A percentile compares a stretch with the other conserved stretches of the same genome.
Conservation (phyloP, 2,888 invertebrate species). For the Gymnoscelis rufifasciata region DNA sequence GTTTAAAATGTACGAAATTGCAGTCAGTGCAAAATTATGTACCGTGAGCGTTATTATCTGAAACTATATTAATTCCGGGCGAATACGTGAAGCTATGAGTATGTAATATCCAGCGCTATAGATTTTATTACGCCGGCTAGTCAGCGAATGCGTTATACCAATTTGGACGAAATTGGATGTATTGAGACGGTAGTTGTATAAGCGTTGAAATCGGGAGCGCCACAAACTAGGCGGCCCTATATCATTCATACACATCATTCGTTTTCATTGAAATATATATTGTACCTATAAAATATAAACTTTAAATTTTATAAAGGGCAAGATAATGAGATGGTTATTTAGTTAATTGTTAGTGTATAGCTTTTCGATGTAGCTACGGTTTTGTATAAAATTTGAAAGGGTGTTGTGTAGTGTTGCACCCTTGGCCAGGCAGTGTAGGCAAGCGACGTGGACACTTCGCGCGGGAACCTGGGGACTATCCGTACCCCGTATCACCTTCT, state of each 20-base stretch:
- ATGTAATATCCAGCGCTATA: slow-evolving; percentile 29
- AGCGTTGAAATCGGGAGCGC: slow-evolving; percentile 29
- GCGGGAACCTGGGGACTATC: too few species aligned
- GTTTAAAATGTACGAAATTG: slow-evolving; percentile 13
- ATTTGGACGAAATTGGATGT: slow-evolving; percentile 26
- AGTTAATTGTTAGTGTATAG: slow-evolving; percentile 65
- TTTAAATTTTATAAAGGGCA: slow-evolving; percentile 44
- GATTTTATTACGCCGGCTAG: slow-evolving; percentile 39
- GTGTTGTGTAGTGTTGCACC: slow-evolving; percentile 29
- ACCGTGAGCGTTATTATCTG: slow-evolving; percentile 14
- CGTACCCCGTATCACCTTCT: too few species aligned
- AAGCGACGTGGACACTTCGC: slow-evolving; percentile 4
- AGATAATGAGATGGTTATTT: slow-evolving; percentile 52
- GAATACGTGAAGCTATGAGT: slow-evolving; percentile 16
- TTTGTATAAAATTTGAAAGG: slow-evolving; percentile 45
- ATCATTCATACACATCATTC: slow-evolving; percentile 71
- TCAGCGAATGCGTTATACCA: slow-evolving; percentile 34
- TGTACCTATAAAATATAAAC: slow-evolving; percentile 34
- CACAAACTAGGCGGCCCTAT: slow-evolving; percentile 43
- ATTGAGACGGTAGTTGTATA: slow-evolving; percentile 23
- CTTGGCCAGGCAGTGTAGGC: slow-evolving; percentile 31
- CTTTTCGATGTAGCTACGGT: slow-evolving; percentile 60
- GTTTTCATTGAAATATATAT: slow-evolving; percentile 52
- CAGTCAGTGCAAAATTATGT: slow-evolving; percentile 15
- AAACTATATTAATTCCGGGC: slow-evolving; percentile 10